Conservation (phyloP, 2,113 vertebrate species). For the Semicossyphus pulcher region DNA sequence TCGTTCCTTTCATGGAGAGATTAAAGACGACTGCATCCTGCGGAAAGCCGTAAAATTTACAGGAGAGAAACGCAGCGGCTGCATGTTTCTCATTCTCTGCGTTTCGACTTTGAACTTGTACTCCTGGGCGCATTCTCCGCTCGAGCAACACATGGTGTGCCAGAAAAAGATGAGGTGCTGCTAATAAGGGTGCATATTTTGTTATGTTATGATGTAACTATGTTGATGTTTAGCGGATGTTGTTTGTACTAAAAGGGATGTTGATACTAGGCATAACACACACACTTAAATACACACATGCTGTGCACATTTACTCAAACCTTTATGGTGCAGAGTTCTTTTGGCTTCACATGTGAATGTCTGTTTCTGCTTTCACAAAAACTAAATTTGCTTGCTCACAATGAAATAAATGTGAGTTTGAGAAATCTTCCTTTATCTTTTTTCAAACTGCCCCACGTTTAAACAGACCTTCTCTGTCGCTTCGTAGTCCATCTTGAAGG, state of each 20-base stretch:
- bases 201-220: slow-evolving; percentile 55
- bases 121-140: slow-evolving; percentile 49
- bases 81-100: slow-evolving; percentile 57
- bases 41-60: slow-evolving; percentile 61
- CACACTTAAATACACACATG: slow-evolving; percentile 54
- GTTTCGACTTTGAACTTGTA: slow-evolving; percentile 66
- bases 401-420: neutral
- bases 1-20: slow-evolving; percentile 43
- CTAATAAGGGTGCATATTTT: slow-evolving; percentile 67
- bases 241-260: slow-evolving; percentile 54
- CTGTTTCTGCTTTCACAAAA: slow-evolving; percentile 41
- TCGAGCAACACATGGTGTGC: slow-evolving; percentile 40
- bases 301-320: slow-evolving; percentile 51
- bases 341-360: slow-evolving; percentile 1
- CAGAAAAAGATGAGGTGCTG: slow-evolving; percentile 29
- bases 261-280: slow-evolving; percentile 38
- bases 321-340: slow-evolving; percentile 11
- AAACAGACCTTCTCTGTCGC: slow-evolving; percentile 91
- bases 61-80: slow-evolving; percentile 24
- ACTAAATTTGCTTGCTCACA: neutral
- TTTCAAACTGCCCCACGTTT: neutral
- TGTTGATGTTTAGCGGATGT: slow-evolving; percentile 68
- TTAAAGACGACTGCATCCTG: slow-evolving; percentile 64
- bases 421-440: neutral
- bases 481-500: slow-evolving; percentile 98